These are phyloP conservation scores for Tachina lurida DNA, from an alignment of 2,888 invertebrate genomes.

Conservation along the genomic window DNA sequence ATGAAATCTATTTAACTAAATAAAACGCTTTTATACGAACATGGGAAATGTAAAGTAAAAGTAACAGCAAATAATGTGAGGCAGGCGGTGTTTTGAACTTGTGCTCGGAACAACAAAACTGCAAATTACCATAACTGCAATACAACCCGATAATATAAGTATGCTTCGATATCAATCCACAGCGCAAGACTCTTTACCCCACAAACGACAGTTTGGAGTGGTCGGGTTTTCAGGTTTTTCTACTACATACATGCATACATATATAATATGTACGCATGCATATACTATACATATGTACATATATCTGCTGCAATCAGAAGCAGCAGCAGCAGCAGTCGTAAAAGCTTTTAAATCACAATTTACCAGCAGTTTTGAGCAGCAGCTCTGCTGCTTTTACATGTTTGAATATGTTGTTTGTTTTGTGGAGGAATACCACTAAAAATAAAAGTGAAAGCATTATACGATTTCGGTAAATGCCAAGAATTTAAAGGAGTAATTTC, in stretches of 20 bases:
- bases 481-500: constrained; percentile 21
- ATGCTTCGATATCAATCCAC: constrained; percentile 31
- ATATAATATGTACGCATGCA: background rate
- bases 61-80: background rate
- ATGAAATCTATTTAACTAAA: background rate
- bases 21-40: background rate
- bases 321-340: constrained; percentile 6
- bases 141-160: constrained; percentile 6
- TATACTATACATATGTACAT: background rate
- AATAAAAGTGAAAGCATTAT: constrained; percentile 69
- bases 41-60: background rate
- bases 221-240: constrained; percentile 54
- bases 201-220: constrained; percentile 16
- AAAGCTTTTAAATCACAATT: background rate
- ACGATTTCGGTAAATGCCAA: background rate
- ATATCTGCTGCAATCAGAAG: background rate
- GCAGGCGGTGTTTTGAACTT: constrained; percentile 51
- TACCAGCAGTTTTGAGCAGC: background rate
- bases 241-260: background rate
- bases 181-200: constrained; percentile 7
- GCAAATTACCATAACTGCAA: constrained; percentile 26
- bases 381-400: constrained; percentile 7
- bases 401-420: constrained; percentile 32
- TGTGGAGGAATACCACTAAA: constrained; percentile 13
- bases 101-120: constrained; percentile 39